Conservation (phyloP, 2,113 vertebrate genomes). For the Indri indri region DNA sequence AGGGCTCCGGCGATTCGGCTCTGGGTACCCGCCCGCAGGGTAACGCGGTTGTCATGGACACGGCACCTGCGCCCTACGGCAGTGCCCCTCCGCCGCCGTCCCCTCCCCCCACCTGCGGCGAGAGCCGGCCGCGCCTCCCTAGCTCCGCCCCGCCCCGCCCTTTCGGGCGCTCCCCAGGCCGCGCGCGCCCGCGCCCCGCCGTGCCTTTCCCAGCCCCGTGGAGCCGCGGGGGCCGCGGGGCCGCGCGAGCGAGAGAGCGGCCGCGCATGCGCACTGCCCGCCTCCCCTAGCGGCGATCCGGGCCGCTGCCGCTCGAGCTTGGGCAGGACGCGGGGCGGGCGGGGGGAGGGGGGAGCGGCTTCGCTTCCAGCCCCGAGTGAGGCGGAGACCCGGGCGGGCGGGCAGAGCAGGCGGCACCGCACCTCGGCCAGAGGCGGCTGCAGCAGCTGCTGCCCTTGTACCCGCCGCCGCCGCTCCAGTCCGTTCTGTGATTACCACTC, state of each 20-base stretch:
- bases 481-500: neutral
- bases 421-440: slow-evolving; percentile 71
- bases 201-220: neutral
- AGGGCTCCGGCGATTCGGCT: neutral
- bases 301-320: slow-evolving; percentile 62
- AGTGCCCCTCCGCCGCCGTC: neutral
- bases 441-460: slow-evolving; percentile 61
- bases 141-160: slow-evolving; percentile 36
- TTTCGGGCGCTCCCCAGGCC: neutral
- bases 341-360: slow-evolving; percentile 76
- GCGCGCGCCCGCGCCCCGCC: neutral
- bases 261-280: slow-evolving; percentile 64
- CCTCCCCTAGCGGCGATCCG: slow-evolving; percentile 75
- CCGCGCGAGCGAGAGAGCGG: slow-evolving; percentile 47
- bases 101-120: slow-evolving; percentile 52
- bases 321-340: slow-evolving; percentile 70
- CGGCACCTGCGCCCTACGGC: slow-evolving; percentile 77
- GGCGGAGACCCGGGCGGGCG: slow-evolving; percentile 72
- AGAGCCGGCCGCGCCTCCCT: neutral
- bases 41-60: slow-evolving; percentile 75
- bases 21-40: neutral
- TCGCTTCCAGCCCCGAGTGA: slow-evolving; percentile 65
- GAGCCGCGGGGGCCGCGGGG: neutral
- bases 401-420: slow-evolving; percentile 73
- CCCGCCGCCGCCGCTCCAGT: neutral